Base-by-base conservation (phyloP, 2,888 invertebrate genomes). In the Hypselothyrea guttata region DNA sequence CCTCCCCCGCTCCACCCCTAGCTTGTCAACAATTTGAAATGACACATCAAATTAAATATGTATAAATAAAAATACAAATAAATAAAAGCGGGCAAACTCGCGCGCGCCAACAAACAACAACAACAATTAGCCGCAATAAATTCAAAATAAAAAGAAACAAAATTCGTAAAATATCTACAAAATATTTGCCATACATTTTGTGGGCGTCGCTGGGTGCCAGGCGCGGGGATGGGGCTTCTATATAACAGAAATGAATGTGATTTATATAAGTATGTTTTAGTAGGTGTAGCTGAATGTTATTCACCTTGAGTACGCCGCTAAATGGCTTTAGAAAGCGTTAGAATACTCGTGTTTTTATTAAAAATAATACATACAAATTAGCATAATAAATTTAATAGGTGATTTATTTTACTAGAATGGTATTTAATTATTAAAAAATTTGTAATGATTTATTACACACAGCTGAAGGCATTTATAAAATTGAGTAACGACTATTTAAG, bases 21-120 rank as follows among this genome's bases (percentile, higher is more conserved):
- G 37, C 59, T 54, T 61, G 69, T 63, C 76, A 62, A 57, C 76
- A 63, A 72, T 67, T 67, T 60, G 33, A 75, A 71, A 68, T 77
- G 82, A 78, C 78, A 82, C 82, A 78, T 76, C 78, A 76, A 74
- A 74, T 79, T 74, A 81, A 75, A 81, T 74, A 66, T 61, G 54
- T 62, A 56, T 71, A 70, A 81, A 82, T 68, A 71, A 59, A 68
- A 66, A 52, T 54, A 45, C 46, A 69, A 53, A 59, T 53, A 59
- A 69, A 58, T 47, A 54, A 59, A 55, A 48, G 44, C 42, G 40
- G 42, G 55, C 28, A 42, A 46, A 28, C 22, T 51, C 55, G 63
- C 49, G 45, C 37, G 54, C 31, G 60, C 44, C 30, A 16, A 34
- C 30, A 41, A 61, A 33, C 37, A 63, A 40, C 47, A 56, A 31